These are phyloP conservation scores for Dreissena rostriformis DNA, from an alignment of 1,140 invertebrate genomes.

Conservation along the genomic window DNA sequence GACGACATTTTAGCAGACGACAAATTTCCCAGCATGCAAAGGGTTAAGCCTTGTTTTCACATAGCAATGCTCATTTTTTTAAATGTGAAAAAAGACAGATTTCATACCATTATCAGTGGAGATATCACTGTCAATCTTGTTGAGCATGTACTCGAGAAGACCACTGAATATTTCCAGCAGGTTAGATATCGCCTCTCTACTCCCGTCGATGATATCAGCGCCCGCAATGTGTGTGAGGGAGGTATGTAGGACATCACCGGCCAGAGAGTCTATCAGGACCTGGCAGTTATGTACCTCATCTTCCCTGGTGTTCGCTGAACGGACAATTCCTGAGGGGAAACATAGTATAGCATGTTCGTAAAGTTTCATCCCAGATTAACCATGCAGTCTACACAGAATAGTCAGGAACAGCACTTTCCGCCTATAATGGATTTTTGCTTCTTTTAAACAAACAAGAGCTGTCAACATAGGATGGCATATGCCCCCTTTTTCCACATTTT, in stretches of 20 bases:
- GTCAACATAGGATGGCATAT: too few species aligned
- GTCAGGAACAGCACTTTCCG: too few species aligned
- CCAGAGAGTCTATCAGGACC: slow-evolving; percentile 78
- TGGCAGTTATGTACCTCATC: slow-evolving; percentile 81
- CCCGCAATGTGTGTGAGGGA: slow-evolving; percentile 80
- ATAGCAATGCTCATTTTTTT: too few species aligned
- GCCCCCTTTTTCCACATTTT: too few species aligned
- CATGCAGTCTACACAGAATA: too few species aligned
- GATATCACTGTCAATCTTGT: slow-evolving; percentile 77
- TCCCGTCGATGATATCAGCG: slow-evolving; percentile 72
- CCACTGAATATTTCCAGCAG: slow-evolving; percentile 79
- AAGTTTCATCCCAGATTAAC: too few species aligned
- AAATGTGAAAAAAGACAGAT: not conserved
- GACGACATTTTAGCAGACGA: too few species aligned
- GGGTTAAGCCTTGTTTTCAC: too few species aligned
- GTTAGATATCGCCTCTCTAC: slow-evolving; percentile 73
- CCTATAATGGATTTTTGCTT: too few species aligned
- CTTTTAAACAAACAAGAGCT: too few species aligned
- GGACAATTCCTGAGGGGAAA: slow-evolving; percentile 69
- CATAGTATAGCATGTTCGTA: too few species aligned
- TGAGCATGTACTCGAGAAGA: slow-evolving; percentile 77
- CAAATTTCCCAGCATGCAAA: too few species aligned
- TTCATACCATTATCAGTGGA: slow-evolving; percentile 62
- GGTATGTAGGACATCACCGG: slow-evolving; percentile 77
- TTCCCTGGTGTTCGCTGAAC: slow-evolving; percentile 69